Evolutionary conservation across 1,140 invertebrate species (phyloP), one percentile per base, ranked within the genome.

Genomic region (Drosophila nigromelanica): DNA sequence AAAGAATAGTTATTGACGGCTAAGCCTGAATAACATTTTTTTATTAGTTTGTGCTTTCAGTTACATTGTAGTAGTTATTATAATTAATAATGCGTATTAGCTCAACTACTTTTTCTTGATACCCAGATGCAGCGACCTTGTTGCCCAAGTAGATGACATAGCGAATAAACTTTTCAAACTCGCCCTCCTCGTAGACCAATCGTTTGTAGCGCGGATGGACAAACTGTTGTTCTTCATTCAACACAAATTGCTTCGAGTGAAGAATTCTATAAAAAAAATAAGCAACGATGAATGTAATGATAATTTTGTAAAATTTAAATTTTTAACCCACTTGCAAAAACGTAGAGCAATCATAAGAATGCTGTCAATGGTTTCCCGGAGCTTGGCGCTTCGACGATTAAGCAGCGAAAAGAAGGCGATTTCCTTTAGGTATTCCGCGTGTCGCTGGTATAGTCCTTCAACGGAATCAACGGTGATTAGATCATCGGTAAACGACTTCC

Each of bases 291-390:
- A 27, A 8, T 3, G 0, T 1, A 24, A 4, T 37, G 21, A 6
- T 6, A 27, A 42, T 4, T 5, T 3, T 18, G 14, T 18, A 4
- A 43, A 37, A 39, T 18, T 43, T 12, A 37, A 10, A 42, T 30
- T 30, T 27, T 35, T 21, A 51, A 70, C 76, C 52, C 92, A 93
- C 86, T 94, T 93, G 80, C 95, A 95, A 79, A 96, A 96, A 76
- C 95, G 95, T 33, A 96, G 78, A 21, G 95, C 94, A 1, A 96
- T 93, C 40, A 94, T 94, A 62, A 96, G 95, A 3, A 96, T 94
- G 80, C 94, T 94, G 14, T 95, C 93, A 6, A 96, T 91, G 1
- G 94, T 92, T 40, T 94, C 94, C 71, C 94, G 94, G 15, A 96
- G 93, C 18, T 95, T 94, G 18, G 93, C 93, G 21, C 95, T 95